Evolutionary conservation across 1,140 invertebrate species (phyloP), one percentile per base, ranked within the genome.

Genomic region (Daktulosphaira vitifoliae): DNA sequence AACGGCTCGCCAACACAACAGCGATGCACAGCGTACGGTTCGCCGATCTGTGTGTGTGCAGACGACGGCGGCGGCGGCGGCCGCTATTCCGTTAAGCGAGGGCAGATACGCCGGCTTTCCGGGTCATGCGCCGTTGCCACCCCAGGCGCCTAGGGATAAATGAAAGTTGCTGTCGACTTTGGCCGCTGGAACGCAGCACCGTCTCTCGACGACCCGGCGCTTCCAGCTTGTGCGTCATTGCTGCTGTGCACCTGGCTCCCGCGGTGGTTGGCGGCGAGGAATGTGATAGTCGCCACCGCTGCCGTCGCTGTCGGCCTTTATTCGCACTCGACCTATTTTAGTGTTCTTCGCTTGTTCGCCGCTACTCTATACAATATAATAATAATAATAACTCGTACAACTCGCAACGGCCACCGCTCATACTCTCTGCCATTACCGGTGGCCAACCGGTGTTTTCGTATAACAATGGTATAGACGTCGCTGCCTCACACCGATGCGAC

Each of bases 251-350:
- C 53, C 53, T 56, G 53, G 53, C 38, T 56, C 53, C 37, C 22
- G n/a, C 22, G 53, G 22, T 11, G 29, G 29, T 5, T 33, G 29
- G n/a, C 22, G 53, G 22, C 38, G 37, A 56, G 39, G n/a, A 37
- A 56, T 56, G 53, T 25, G 53, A 56, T n/a, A n/a, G n/a, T 56
- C 53, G 53, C 53, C 37, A 33, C 39, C 50, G 7, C 23, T n/a
- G 13, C 22, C 20, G 33, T 8, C 53, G 3, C 37, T 23, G 2
- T n/a, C 39, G 8, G 42, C 56, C 56, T 62, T 48, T 48, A 62
- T 62, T 62, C 56, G 56, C 56, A 62, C 56, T 62, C 56, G 56
- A 62, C 56, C 56, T 62, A 62, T 62, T 62, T 62, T 42, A 15
- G 25, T 2, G 42, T 3, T 4, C n/a, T 16, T 33, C 29, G 5